These are phyloP conservation scores for Cephus pulcher DNA, from an alignment of 2,888 invertebrate species.

Conservation along the genomic window DNA sequence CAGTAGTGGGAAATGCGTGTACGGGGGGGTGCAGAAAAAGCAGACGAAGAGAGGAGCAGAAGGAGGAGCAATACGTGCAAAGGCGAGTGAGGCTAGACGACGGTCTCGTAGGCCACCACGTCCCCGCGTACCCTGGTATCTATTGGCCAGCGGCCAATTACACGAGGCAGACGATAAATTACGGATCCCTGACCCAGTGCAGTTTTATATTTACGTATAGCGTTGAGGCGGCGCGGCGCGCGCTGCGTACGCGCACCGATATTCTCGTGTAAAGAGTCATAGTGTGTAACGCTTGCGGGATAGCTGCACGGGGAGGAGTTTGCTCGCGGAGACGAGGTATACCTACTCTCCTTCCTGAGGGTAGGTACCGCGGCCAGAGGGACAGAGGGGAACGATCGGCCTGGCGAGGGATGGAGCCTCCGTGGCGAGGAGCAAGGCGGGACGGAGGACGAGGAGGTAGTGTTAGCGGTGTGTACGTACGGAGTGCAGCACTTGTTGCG, in stretches of 20 bases:
- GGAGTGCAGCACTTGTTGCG: constrained; percentile 65
- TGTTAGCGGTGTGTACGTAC: constrained; percentile 50
- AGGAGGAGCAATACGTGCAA: too few species aligned
- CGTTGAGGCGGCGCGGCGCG: constrained; percentile 23
- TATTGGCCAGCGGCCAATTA: constrained; percentile 60
- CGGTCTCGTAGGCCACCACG: constrained; percentile 1
- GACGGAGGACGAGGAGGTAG: constrained; percentile 31
- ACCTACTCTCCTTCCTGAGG: constrained; percentile 5
- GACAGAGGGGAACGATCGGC: constrained; percentile 17
- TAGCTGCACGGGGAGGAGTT: neutral
- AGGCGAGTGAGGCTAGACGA: too few species aligned
- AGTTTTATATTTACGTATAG: constrained; percentile 60
- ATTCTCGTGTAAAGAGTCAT: constrained; percentile 3
- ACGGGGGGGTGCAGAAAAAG: too few species aligned
- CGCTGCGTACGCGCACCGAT: constrained; percentile 15
- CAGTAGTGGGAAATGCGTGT: too few species aligned
- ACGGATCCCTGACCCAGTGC: constrained; percentile 66
- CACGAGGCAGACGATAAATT: constrained; percentile 60
- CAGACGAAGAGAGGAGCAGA: too few species aligned
- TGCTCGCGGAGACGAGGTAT: neutral
- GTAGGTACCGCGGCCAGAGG: constrained; percentile 23
- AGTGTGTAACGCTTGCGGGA: constrained; percentile 8
- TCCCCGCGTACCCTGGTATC: constrained; percentile 39
- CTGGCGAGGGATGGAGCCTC: constrained; percentile 1
- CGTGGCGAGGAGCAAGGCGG: constrained; percentile 20